phyloP scores from a whole-genome alignment of 2,888 invertebrate species.

The Alloscopus bannaensis region DNA sequence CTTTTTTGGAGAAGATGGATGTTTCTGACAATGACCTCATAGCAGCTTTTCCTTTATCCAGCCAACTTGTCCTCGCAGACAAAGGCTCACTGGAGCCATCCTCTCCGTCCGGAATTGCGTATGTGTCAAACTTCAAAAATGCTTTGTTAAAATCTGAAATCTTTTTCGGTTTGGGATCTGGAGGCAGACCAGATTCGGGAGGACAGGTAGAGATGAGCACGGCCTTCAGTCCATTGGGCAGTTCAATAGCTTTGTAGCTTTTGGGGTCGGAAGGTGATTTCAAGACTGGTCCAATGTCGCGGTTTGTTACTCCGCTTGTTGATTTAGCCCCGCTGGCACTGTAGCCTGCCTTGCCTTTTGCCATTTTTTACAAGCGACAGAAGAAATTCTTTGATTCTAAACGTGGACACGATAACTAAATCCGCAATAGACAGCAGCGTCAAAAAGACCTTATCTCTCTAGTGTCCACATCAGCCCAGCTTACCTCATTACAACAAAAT shows the following conservation, averaged over 20 bases:
- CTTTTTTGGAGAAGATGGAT: not conserved
- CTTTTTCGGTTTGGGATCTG: not conserved
- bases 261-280: constrained; percentile 35
- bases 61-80: too few relatives aligned
- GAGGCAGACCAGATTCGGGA: not conserved
- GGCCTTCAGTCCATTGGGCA: constrained; percentile 32
- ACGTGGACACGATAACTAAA: too few relatives aligned
- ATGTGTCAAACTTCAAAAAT: constrained; percentile 7
- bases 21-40: not conserved
- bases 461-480: too few relatives aligned
- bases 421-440: too few relatives aligned
- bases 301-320: too few relatives aligned
- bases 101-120: not conserved
- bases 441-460: too few relatives aligned
- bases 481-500: too few relatives aligned
- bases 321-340: too few relatives aligned
- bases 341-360: too few relatives aligned
- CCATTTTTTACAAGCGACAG: too few relatives aligned
- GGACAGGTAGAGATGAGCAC: constrained; percentile 29
- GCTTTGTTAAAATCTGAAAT: constrained; percentile 33
- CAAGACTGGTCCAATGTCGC: constrained; percentile 36
- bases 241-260: constrained; percentile 36
- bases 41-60: not conserved
- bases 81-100: not conserved
- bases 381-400: too few relatives aligned